Evolutionary conservation across 2,888 invertebrate genomes (phyloP).

Genomic region (Seladonia tumulorum): DNA sequence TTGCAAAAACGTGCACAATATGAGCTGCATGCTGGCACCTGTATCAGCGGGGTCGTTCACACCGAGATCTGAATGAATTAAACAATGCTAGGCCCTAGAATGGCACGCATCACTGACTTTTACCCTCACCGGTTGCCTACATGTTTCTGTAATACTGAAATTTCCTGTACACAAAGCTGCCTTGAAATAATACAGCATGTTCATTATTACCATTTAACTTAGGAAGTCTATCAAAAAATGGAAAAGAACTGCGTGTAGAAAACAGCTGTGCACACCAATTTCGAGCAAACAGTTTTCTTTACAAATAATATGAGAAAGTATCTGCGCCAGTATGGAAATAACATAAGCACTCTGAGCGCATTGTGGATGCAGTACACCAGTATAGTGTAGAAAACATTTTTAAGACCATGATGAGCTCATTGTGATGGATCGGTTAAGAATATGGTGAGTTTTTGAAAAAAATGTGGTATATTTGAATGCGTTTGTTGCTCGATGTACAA

Average conservation of each 20-base stretch:
- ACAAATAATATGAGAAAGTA: neutral
- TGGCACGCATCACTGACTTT: neutral
- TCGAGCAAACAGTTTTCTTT: neutral
- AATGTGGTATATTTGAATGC: slow-evolving; percentile 66
- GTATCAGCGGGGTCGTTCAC: slow-evolving; percentile 67
- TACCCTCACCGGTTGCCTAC: neutral
- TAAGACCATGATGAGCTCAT: slow-evolving; percentile 31
- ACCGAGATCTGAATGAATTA: slow-evolving; percentile 44
- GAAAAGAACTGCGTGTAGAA: neutral
- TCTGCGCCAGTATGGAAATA: slow-evolving; percentile 29
- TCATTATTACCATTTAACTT: neutral
- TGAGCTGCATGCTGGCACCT: slow-evolving; percentile 77
- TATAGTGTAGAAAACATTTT: slow-evolving; percentile 20
- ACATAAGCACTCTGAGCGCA: neutral
- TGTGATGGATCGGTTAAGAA: slow-evolving; percentile 59
- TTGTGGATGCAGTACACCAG: slow-evolving; percentile 11
- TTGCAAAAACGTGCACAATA: slow-evolving; percentile 52
- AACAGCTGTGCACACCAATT: neutral
- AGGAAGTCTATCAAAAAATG: neutral
- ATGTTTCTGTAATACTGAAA: neutral
- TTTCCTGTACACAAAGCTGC: neutral
- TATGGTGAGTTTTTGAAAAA: slow-evolving; percentile 54
- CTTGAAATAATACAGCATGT: neutral
- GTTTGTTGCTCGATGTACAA: slow-evolving; percentile 63
- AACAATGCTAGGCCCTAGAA: neutral